Base-by-base conservation (phyloP, 2,797 vertebrate genomes). In the Anguilla marmorata region DNA sequence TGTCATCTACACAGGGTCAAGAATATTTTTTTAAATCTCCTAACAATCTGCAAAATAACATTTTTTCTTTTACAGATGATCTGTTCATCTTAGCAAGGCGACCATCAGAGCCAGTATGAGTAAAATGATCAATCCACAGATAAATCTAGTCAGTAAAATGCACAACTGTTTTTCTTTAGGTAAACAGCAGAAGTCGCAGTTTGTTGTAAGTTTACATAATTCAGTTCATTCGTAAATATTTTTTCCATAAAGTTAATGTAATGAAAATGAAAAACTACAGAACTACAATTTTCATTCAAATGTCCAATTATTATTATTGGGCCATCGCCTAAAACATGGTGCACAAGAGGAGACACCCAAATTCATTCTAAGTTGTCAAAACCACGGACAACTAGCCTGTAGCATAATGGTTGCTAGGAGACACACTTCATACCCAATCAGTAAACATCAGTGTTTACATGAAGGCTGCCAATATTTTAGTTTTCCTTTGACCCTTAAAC, bases 381-480 rank as follows among this genome's bases (percentile, higher is more conserved):
- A 85, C 4, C 83, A 85, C 11, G 58, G 16, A 14, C n/a, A 54
- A 56, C 3, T 56, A 21, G 83, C 11, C 9, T 54, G 54, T 37
- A 84, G 58, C 58, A 14, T 4, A 12, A 33, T 58, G 54, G 27
- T 30, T 50, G 50, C 11, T 56, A 56, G 45, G 82, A 50, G 24
- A 84, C 12, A 21, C 48, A 52, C 24, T 84, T n/a, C 5, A 37
- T 14, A 54, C n/a, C 74, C 27, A 60, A 56, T 56, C 52, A 8
- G 37, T 82, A 82, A 50, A 82, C n/a, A 58, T 58, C 30, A 85
- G 54, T 56, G 83, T 37, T 37, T 85, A 85, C 54, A 33, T 37
- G 79, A 16, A 74, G 27, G 79, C 50, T 54, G 83, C 24, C 50
- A 27, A 84, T 84, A 84, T n/a, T 33, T 63, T 37, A 33, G 9